Conservation (phyloP, 2,888 invertebrate species). For the Rhingia campestris region DNA sequence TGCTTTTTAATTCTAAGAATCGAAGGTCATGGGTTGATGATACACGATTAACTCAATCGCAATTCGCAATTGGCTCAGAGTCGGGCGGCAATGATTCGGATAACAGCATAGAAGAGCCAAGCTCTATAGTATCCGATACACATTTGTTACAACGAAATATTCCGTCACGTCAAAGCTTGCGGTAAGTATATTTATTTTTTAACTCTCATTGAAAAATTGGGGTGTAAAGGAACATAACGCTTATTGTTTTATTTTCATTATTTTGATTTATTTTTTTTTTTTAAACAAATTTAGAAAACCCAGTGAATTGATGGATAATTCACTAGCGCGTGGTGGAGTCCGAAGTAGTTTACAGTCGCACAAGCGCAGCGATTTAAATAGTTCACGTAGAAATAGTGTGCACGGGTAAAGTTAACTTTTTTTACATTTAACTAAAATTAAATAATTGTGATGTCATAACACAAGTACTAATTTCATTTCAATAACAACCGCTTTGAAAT, state of each 20-base stretch:
- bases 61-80: conserved; percentile 87
- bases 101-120: conserved; percentile 87
- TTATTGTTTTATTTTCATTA: conserved; percentile 27
- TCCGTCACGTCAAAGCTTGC: conserved; percentile 84
- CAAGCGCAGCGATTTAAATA: conserved; percentile 82
- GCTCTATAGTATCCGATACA: conserved; percentile 83
- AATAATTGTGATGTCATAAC: conserved; percentile 26
- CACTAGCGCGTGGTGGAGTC: conserved; percentile 85
- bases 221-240: conserved; percentile 22
- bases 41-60: conserved; percentile 86
- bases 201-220: conserved; percentile 9
- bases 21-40: conserved; percentile 90
- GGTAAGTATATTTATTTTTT: conserved; percentile 81
- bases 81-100: conserved; percentile 91
- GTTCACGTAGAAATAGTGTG: conserved; percentile 85
- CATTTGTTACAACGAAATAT: conserved; percentile 83
- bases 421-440: conserved; percentile 32
- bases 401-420: conserved; percentile 83
- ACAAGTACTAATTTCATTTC: too few relatives aligned
- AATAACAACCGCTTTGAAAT: too few relatives aligned
- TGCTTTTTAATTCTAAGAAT: conserved; percentile 83
- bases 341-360: conserved; percentile 85
- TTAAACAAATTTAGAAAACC: conserved; percentile 80
- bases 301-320: conserved; percentile 85
- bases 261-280: conserved; percentile 40